Conservation (phyloP, 1,140 invertebrate genomes). For the Pseudomyrmex flavicornis region DNA sequence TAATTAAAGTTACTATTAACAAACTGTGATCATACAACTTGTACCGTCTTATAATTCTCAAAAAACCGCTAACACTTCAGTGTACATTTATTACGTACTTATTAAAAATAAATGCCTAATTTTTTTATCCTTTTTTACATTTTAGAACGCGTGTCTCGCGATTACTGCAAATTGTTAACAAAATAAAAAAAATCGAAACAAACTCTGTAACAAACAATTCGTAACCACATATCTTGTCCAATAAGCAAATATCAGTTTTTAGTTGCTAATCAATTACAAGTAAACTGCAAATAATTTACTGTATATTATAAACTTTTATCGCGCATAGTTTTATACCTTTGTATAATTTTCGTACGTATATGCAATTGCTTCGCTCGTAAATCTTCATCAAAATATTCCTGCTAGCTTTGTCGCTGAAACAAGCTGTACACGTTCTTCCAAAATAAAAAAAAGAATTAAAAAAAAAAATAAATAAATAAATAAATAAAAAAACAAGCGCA, state of each 20-base stretch:
- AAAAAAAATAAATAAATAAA: no score
- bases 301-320: not conserved
- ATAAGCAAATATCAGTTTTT: slow-evolving; percentile 10
- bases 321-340: slow-evolving; percentile 24
- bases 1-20: not conserved
- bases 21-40: slow-evolving; percentile 14
- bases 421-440: slow-evolving; percentile 47
- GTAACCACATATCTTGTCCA: not conserved
- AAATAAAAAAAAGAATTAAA: slow-evolving; percentile 1
- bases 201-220: slow-evolving; percentile 9
- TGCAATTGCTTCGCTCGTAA: slow-evolving; percentile 9
- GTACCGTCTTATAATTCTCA: no score
- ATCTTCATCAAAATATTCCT: slow-evolving; percentile 26
- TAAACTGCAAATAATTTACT: slow-evolving; percentile 9
- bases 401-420: slow-evolving; percentile 1
- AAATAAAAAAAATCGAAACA: not conserved
- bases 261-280: not conserved
- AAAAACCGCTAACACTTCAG: not conserved
- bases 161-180: slow-evolving; percentile 27
- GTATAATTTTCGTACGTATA: slow-evolving; percentile 15
- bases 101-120: slow-evolving; percentile 21
- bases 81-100: slow-evolving; percentile 21
- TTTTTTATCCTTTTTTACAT: slow-evolving; percentile 29
- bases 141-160: slow-evolving; percentile 5
- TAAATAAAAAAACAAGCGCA: not conserved